Evolutionary conservation across 1,140 invertebrate species (phyloP).

Genomic region (Globodera ellingtonae): DNA sequence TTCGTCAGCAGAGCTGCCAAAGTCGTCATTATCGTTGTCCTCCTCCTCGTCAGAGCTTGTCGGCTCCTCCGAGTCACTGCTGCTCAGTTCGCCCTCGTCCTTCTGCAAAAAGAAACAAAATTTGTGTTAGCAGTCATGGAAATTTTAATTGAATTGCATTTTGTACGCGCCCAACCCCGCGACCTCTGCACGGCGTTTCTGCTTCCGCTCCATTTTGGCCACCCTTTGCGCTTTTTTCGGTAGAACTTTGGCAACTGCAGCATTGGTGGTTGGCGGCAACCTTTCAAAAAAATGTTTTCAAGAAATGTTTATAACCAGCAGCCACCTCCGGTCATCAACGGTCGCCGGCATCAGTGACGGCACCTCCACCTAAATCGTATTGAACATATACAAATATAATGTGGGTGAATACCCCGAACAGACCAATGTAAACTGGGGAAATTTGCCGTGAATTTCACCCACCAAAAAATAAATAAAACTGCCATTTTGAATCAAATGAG

Average conservation of each 20-base stretch:
- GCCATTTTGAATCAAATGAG: not conserved
- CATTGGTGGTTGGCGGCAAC: no score
- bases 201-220: conserved; percentile 13
- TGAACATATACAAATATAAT: no score
- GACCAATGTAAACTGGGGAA: not conserved
- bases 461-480: no score
- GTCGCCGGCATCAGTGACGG: not conserved
- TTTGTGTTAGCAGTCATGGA: not conserved
- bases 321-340: not conserved
- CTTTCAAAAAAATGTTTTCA: not conserved
- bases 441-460: no score
- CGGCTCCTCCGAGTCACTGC: conserved; percentile 23
- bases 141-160: not conserved
- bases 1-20: not conserved
- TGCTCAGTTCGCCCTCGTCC: conserved; percentile 28
- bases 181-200: not conserved
- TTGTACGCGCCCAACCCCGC: not conserved
- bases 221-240: not conserved
- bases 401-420: not conserved
- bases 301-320: not conserved
- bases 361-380: not conserved
- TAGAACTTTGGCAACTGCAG: not conserved
- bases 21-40: not conserved
- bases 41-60: conserved; percentile 12
- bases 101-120: conserved; percentile 14